Conservation (phyloP, 2,797 vertebrate species). For the Hippopotamyrus pictus region DNA sequence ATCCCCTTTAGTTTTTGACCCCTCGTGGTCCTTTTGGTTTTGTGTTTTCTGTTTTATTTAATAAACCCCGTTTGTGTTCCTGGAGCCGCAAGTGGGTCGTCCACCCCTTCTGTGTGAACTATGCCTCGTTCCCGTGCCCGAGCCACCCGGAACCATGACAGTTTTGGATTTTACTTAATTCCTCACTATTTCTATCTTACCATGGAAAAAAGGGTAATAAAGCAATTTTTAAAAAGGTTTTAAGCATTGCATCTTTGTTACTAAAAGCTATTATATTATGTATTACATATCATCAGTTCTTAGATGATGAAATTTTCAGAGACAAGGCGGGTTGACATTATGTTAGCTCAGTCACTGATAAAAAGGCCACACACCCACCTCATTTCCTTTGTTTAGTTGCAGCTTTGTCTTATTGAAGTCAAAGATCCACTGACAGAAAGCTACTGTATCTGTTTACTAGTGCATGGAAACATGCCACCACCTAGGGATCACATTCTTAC, state of each 20-base stretch:
- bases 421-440: slow-evolving; percentile 6
- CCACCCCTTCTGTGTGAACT: too few relatives aligned
- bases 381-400: slow-evolving; percentile 25
- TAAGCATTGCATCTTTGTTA: neutral
- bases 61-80: too few relatives aligned
- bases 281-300: neutral
- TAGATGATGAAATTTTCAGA: neutral
- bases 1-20: too few relatives aligned
- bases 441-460: slow-evolving; percentile 26
- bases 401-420: slow-evolving; percentile 19
- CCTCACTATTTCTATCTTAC: neutral
- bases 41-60: too few relatives aligned
- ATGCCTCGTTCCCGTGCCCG: too few relatives aligned
- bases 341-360: slow-evolving; percentile 26
- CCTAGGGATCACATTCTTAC: neutral
- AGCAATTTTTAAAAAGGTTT: neutral
- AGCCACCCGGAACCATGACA: too few relatives aligned
- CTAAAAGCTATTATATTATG: neutral
- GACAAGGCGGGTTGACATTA: neutral
- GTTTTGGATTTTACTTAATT: neutral
- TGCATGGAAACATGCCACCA: neutral
- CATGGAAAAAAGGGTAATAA: neutral
- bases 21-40: too few relatives aligned
- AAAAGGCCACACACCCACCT: slow-evolving; percentile 34
- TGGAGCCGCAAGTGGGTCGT: too few relatives aligned